Conservation (phyloP, 2,113 vertebrate genomes). For the Pseudorhombus dupliciocellatus region DNA sequence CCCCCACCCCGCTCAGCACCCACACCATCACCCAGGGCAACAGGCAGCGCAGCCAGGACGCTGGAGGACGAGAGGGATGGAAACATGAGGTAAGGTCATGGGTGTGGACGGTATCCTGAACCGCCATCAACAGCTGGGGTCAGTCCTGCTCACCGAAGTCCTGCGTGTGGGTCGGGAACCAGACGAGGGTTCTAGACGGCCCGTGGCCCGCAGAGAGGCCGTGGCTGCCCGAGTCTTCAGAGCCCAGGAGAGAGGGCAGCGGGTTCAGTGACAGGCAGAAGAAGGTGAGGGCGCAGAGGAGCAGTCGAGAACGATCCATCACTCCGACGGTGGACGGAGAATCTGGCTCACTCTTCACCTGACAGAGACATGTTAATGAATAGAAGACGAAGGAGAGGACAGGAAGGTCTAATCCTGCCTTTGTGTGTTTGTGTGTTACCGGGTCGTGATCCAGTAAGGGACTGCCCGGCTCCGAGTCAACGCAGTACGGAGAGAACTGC, state of each 20-base stretch:
- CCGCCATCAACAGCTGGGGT: background rate
- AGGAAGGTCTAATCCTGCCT: background rate
- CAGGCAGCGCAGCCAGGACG: conserved; percentile 92
- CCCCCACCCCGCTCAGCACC: conserved; percentile 92
- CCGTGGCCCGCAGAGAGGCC: conserved; percentile 63
- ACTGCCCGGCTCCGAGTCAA: conserved; percentile 96
- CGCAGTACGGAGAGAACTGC: conserved; percentile 94
- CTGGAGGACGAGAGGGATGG: conserved; percentile 42
- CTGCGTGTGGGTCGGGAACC: conserved; percentile 82
- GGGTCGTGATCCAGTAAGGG: conserved; percentile 92
- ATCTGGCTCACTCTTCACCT: conserved; percentile 96
- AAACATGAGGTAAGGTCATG: background rate
- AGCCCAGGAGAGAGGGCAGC: conserved; percentile 88
- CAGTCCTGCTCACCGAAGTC: conserved; percentile 73
- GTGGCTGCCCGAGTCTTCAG: conserved; percentile 54
- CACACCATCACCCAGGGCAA: conserved; percentile 94
- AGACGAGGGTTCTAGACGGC: conserved; percentile 84
- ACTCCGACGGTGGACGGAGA: conserved; percentile 93
- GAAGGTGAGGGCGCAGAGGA: conserved; percentile 95
- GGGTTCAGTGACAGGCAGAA: conserved; percentile 97
- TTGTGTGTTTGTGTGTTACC: conserved; percentile 74
- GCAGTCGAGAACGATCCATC: conserved; percentile 97
- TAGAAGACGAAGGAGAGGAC: no score
- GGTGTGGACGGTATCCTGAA: background rate
- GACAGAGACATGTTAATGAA: background rate